Base-by-base conservation (phyloP, 2,113 vertebrate genomes). In the Ptychochromis oligacanthus region DNA sequence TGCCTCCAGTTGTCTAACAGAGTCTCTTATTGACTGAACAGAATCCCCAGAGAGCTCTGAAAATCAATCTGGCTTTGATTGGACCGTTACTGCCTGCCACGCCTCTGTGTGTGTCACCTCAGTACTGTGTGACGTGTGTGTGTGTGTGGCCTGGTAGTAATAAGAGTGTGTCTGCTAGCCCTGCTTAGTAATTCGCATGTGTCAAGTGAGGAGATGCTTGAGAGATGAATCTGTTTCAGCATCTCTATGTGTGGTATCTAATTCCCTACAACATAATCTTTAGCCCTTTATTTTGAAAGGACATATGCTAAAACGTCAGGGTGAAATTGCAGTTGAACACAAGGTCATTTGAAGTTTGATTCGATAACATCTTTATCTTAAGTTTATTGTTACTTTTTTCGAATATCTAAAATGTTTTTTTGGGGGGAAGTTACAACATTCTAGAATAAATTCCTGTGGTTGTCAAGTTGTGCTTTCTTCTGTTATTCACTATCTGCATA, bases 1-100 rank as follows among this genome's bases (percentile, higher is more conserved):
- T 91, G 91, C 92, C 88, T 88, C 77, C 84, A 89, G 88, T 82
- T 91, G 92, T 95, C 93, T 87, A 84, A 95, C 93, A 93, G 87
- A 93, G 87, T 93, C 87, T 43, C 74, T 58, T 92, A 92, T 93
- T 90, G 92, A 94, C 89, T 82, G 75, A 81, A 38, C 85, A 80
- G 88, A 82, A 86, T 93, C 92, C 81, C 80, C 75, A 2, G 82
- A 85, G 91, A 91, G 84, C 90, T 83, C 82, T 81, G 86, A 80
- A 93, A 92, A 94, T 94, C 93, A 87, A 95, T 94, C 82, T 1
- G 9, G 20, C 90, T 93, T 91, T 92, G 89, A 94, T 95, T 90
- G 88, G 87, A 84, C 75, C 9, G 59, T 84, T 86, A 78, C 86
- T 58, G 88, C 79, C 82, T 54, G 77, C 86, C 87, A 86, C 84